These are phyloP conservation scores for Ectropis crepuscularia DNA, from an alignment of 2,888 invertebrate genomes.

Conservation along the genomic window DNA sequence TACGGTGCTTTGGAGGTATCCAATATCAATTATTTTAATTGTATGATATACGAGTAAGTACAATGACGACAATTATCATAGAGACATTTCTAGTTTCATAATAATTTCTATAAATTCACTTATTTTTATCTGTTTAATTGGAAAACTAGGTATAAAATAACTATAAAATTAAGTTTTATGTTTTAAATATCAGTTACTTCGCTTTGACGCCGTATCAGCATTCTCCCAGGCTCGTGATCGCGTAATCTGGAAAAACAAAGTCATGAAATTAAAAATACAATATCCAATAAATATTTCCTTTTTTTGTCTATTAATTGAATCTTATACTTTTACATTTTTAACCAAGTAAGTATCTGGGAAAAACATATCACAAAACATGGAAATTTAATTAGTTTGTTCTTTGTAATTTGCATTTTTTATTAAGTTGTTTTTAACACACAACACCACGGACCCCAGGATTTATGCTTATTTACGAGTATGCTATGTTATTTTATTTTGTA, in stretches of 20 bases:
- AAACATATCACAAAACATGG: no score
- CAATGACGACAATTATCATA: neutral
- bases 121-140: neutral
- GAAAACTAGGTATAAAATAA: neutral
- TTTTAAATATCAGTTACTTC: slow-evolving; percentile 27
- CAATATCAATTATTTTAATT: no score
- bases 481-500: no score
- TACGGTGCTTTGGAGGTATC: no score
- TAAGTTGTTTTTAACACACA: no score
- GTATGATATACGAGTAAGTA: neutral
- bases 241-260: slow-evolving; percentile 78
- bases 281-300: neutral
- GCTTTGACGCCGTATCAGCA: slow-evolving; percentile 65
- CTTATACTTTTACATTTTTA: no score
- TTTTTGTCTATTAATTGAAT: no score
- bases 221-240: slow-evolving; percentile 83
- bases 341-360: no score
- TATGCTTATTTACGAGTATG: no score
- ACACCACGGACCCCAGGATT: no score
- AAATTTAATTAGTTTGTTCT: no score
- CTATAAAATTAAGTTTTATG: slow-evolving; percentile 3
- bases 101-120: neutral
- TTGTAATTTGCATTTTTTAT: no score
- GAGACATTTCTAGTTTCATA: neutral
- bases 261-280: neutral